Percentiles rank a stretch among this genome's conserved stretches.
phyloP scores from a whole-genome alignment of 1,140 invertebrate species.

The Propsilocerus akamusi region DNA sequence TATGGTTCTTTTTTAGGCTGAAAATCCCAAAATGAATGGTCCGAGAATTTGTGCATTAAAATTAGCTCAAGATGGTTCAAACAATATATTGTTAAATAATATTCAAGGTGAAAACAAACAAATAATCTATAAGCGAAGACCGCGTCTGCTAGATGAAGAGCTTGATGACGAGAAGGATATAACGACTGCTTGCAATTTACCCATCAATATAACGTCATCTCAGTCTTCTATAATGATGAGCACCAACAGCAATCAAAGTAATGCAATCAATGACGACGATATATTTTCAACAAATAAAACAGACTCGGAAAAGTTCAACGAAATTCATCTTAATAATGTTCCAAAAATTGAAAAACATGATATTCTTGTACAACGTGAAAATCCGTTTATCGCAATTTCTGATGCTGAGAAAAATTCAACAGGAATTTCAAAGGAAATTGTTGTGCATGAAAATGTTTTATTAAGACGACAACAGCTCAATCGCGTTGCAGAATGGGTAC shows the following conservation, averaged over 20 bases:
- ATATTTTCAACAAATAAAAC: not conserved
- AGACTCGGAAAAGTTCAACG: not conserved
- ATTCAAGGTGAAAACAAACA: constrained; percentile 41
- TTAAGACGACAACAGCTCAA: constrained; percentile 38
- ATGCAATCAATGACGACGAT: not conserved
- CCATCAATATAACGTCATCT: not conserved
- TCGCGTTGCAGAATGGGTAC: constrained; percentile 47
- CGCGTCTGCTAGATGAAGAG: constrained; percentile 20
- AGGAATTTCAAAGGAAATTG: constrained; percentile 15
- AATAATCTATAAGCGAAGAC: constrained; percentile 40
- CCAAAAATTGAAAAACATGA: too few species aligned
- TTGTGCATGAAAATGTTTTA: constrained; percentile 20
- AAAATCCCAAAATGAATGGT: constrained; percentile 27
- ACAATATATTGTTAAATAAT: constrained; percentile 59
- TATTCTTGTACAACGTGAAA: too few species aligned
- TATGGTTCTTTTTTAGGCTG: constrained; percentile 11
- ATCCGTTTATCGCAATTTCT: not conserved
- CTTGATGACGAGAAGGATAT: constrained; percentile 23
- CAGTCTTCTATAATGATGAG: not conserved
- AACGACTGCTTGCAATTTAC: too few species aligned
- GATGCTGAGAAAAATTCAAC: not conserved
- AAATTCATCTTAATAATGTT: not conserved
- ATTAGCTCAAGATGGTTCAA: constrained; percentile 45
- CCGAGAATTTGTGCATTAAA: constrained; percentile 51
- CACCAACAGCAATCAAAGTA: not conserved